These are phyloP conservation scores for Brachionus koreanus DNA, from an alignment of 1,140 invertebrate species.

Conservation along the genomic window DNA sequence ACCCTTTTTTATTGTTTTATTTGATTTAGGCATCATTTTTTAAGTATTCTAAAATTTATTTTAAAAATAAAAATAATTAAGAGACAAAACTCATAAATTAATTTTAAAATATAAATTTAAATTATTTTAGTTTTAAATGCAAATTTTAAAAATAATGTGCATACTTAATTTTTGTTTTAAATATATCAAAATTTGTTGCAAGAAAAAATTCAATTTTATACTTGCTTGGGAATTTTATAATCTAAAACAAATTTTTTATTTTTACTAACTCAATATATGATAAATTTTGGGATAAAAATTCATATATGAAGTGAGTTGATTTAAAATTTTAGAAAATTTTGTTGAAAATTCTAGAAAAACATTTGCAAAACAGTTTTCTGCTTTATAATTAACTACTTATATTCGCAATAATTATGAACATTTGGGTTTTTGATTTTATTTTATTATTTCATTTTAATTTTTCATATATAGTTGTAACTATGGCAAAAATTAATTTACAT, in stretches of 20 bases:
- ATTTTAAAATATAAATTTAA: not conserved
- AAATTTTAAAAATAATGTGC: not conserved
- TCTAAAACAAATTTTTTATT: not conserved
- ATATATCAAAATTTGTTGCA: not conserved
- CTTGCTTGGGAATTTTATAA: not conserved
- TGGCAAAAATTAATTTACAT: not conserved
- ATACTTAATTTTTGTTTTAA: not conserved
- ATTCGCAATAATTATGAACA: not conserved
- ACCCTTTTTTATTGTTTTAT: conserved; percentile 32
- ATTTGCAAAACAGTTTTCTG: not conserved
- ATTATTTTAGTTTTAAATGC: not conserved
- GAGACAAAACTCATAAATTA: not conserved
- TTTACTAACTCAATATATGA: not conserved
- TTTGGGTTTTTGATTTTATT: not conserved
- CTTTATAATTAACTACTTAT: not conserved
- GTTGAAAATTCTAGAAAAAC: not conserved
- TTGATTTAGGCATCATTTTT: conserved; percentile 36
- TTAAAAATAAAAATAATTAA: not conserved
- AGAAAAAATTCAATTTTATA: not conserved
- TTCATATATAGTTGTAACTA: not conserved
- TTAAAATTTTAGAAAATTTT: not conserved
- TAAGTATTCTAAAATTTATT: not conserved
- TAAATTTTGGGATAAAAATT: no score
- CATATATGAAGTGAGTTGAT: not conserved
- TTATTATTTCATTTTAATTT: not conserved